Base-by-base conservation (phyloP, 30 jellyfish, hydroid and myxozoan species). In the Rhopilema esculentum region DNA sequence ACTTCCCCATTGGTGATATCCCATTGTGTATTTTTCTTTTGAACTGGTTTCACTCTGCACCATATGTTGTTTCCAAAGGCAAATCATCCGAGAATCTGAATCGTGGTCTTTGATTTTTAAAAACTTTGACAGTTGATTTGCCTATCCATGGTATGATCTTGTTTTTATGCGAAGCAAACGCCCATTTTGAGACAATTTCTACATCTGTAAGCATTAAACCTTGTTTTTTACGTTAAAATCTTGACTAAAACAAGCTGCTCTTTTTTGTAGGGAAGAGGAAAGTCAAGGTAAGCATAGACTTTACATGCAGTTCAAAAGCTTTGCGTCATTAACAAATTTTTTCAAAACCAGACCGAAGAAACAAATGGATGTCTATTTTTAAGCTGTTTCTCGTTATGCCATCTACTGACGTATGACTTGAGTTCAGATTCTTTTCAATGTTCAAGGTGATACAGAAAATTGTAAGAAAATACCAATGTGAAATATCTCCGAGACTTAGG, bases 261-360 rank as follows among this genome's bases (percentile, higher is more conserved):
- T 30, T 22, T 19, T 69, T 69, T 50, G 2, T 53, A 84, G 93
- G 93, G 93, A 69, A 73, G 71, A 77, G 93, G 93, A 33, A 74
- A 66, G 64, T 76, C 84, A 21, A 84, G 93, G 93, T 84, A 63
- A 1, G 86, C 16, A 27, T 71, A 0, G 1, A 8, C 27, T 27
- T 32, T 0, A n/a, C n/a, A n/a, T n/a, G n/a, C n/a, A n/a, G 24
- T 21, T 71, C 40, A 28, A 23, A 12, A 40, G n/a, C n/a, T n/a
- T n/a, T n/a, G n/a, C n/a, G n/a, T n/a, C n/a, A n/a, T n/a, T n/a
- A n/a, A n/a, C n/a, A n/a, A n/a, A n/a, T n/a, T n/a, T n/a, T n/a
- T n/a, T n/a, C n/a, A n/a, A n/a, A n/a, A n/a, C n/a, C n/a, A n/a
- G n/a, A n/a, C n/a, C n/a, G n/a, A n/a, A n/a, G n/a, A n/a, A n/a